phyloP scores from a whole-genome alignment of 2,797 vertebrate species.

The Tauraco hartlaubi region DNA sequence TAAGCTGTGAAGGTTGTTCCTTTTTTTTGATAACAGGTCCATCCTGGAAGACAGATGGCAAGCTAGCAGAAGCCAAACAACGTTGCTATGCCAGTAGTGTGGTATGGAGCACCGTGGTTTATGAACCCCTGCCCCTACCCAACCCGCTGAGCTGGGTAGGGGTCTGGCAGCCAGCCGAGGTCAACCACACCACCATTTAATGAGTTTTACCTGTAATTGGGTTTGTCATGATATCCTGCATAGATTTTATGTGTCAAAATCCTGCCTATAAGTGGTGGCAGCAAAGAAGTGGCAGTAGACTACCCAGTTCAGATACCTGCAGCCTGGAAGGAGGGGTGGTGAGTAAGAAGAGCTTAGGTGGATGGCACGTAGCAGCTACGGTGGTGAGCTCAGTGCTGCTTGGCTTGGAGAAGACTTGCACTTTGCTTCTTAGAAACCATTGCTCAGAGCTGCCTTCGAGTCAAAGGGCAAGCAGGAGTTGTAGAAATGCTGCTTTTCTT shows the following conservation, averaged over 20 bases:
- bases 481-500: not conserved
- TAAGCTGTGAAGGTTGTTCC: not conserved
- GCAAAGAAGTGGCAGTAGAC: not conserved
- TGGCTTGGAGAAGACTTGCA: not conserved
- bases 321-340: not conserved
- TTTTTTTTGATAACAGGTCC: not conserved
- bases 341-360: not conserved
- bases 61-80: not conserved
- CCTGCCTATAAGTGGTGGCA: not conserved
- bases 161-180: not conserved
- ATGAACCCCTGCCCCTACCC: not conserved
- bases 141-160: not conserved
- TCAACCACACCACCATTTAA: not conserved
- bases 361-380: fast-evolving
- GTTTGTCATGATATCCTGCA: not conserved
- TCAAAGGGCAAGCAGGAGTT: not conserved
- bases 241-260: not conserved
- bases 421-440: not conserved
- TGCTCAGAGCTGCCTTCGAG: not conserved
- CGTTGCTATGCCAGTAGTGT: not conserved
- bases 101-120: not conserved
- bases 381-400: not conserved
- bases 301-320: not conserved
- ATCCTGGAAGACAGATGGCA: not conserved
- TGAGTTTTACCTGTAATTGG: not conserved